Evolutionary conservation across 2,888 invertebrate species (phyloP).

Genomic region (Spisula solida): DNA sequence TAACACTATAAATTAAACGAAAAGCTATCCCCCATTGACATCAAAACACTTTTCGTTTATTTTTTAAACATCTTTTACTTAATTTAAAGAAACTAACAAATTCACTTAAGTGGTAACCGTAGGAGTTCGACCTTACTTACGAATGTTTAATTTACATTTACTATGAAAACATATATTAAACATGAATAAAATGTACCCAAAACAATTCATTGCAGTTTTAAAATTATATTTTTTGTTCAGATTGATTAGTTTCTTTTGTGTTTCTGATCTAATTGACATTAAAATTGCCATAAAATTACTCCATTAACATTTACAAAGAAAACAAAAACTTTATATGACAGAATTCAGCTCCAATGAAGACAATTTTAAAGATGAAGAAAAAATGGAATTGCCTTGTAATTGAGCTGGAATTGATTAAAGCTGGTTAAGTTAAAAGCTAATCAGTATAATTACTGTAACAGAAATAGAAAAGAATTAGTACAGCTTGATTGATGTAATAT

Average conservation of each 20-base stretch:
- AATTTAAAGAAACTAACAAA: no score
- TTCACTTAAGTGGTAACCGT: no score
- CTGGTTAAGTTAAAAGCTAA: background rate
- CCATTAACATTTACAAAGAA: background rate
- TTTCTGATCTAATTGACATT: background rate
- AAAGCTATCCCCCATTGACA: no score
- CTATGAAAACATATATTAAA: no score
- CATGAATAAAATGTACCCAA: background rate
- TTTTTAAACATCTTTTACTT: no score
- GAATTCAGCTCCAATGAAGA: background rate
- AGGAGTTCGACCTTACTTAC: no score
- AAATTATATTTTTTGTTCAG: background rate
- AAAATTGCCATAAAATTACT: background rate
- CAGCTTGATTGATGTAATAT: background rate
- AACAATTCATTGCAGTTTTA: background rate
- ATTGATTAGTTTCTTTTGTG: background rate
- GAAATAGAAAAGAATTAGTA: background rate
- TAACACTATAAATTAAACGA: no score
- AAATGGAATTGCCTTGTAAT: constrained; percentile 2
- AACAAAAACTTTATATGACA: background rate
- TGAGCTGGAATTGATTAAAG: constrained; percentile 10
- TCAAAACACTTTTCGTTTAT: no score
- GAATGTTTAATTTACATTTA: no score
- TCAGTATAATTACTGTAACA: background rate
- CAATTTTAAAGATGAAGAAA: background rate